Base-by-base conservation (phyloP, 2,797 vertebrate species). In the Onychomys leucogaster region DNA sequence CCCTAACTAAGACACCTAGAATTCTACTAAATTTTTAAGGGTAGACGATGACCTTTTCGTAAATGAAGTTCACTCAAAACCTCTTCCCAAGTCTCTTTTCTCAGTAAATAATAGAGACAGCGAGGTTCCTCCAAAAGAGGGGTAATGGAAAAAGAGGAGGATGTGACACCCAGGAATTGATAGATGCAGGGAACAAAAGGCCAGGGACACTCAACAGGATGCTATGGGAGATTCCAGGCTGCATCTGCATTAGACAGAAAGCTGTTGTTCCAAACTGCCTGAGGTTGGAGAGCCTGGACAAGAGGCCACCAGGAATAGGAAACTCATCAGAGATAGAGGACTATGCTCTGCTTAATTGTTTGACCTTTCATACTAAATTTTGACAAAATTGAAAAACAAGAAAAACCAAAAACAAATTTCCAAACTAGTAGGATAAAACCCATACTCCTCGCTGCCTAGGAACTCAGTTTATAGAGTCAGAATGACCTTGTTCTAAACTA, bases 31-130 rank as follows among this genome's bases (percentile, higher is more conserved):
- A 90, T 83, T 55, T 80, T 55, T 80, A 93, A 87, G 52, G 25
- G 16, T 34, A n/a, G 46, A 73, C 41, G 46, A 86, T 91, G 29
- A 55, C 37, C 1, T 85, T 91, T 95, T 89, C 29, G 73, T 59
- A 95, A 95, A 80, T 52, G 4, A 80, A 69, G 13, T 75, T 87
- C 87, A 91, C 76, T 8, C 32, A 89, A 96, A 89, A 23, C 82
- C 69, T 75, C 57, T 93, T 75, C 23, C 23, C 49, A 89, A 17
- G 13, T 29, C 84, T n/a, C 43, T 92, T 85, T 94, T 77, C 77
- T 95, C 52, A 91, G 67, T 52, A 78, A 94, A 67, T 5, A 83
- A 73, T 59, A 23, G 21, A 73, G 16, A 27, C 76, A 8, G 21
- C 49, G 59, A 84, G 82, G n/a, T 5, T 93, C 41, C 29, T 67